Conservation (phyloP, 2,888 invertebrate species). For the Tuta absoluta region DNA sequence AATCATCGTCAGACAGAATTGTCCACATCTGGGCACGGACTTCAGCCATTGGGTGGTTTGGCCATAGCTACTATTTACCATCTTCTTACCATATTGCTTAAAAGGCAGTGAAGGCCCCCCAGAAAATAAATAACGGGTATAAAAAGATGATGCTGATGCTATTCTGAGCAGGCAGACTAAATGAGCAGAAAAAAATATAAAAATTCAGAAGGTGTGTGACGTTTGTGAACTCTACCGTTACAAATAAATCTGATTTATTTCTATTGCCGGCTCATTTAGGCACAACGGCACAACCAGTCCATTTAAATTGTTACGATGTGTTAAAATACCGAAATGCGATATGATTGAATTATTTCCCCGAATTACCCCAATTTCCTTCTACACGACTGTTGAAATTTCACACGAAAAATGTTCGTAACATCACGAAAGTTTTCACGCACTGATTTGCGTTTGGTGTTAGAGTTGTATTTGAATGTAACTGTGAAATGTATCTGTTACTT, state of each 20-base stretch:
- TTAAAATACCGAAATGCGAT: constrained; percentile 10
- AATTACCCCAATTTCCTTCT: constrained; percentile 50
- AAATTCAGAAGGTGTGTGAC: too few relatives aligned
- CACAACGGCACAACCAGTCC: constrained; percentile 18
- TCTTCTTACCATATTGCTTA: too few relatives aligned
- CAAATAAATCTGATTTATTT: background rate
- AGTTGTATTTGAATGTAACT: background rate
- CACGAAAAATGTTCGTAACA: constrained; percentile 43
- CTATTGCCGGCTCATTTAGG: constrained; percentile 11
- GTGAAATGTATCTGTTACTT: background rate
- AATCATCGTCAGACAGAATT: too few relatives aligned
- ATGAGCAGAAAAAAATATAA: too few relatives aligned
- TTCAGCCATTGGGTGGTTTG: too few relatives aligned
- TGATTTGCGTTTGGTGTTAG: constrained; percentile 39
- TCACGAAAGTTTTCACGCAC: constrained; percentile 53
- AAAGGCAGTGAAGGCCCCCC: too few relatives aligned
- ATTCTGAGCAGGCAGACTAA: too few relatives aligned
- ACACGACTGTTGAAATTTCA: constrained; percentile 42
- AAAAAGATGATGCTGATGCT: too few relatives aligned
- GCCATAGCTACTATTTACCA: too few relatives aligned
- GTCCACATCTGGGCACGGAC: too few relatives aligned
- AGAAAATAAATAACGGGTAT: too few relatives aligned
- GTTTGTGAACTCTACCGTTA: too few relatives aligned
- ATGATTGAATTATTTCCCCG: constrained; percentile 34
- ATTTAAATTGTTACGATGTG: constrained; percentile 18